Base-by-base conservation (phyloP, 2,113 vertebrate genomes). In the Lanius ludovicianus region DNA sequence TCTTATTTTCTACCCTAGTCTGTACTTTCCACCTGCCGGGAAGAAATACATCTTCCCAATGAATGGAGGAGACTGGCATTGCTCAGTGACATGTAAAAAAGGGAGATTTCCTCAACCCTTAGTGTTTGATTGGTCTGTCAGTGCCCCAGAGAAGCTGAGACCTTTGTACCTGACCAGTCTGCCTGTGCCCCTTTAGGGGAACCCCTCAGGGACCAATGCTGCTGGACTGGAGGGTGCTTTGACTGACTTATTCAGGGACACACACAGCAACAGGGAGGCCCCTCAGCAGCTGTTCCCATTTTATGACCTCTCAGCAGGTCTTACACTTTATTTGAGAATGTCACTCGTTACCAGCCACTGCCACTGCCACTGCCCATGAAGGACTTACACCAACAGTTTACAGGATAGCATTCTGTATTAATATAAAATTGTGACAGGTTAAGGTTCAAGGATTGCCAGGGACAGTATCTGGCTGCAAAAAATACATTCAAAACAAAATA, bases 301-400 rank as follows among this genome's bases (percentile, higher is more conserved):
- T 23, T 25, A 21, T 20, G 10, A 13, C 2, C 14, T 3, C 18
- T 39, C 28, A 47, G 18, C 1, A 1, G 10, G 8, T 17, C 42
- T 35, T 8, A 10, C 3, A 24, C 7, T 49, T 47, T 1, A 0
- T 47, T 41, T 5, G 2, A 65, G 42, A 35, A 57, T 42, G 21
- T 57, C 20, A 31, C 6, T 19, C 3, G 0, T 16, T 35, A 9
- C 21, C 52, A 50, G 35, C 1, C 5, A 5, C 10, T 35, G 10
- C 13, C 5, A 5, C 10, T 35, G 10, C 13, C 35, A 42, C 15
- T 4, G 8, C 16, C 20, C 31, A 7, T 17, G 11, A 57, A 75
- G 56, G 31, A 17, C 42, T 42, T 13, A 42, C 16, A 57, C 21
- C 7, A 52, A 31, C 17, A 52, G 5, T 68, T 52, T 33, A 37